Base-by-base conservation (phyloP, 2,888 invertebrate genomes). In the Clunio marinus region DNA sequence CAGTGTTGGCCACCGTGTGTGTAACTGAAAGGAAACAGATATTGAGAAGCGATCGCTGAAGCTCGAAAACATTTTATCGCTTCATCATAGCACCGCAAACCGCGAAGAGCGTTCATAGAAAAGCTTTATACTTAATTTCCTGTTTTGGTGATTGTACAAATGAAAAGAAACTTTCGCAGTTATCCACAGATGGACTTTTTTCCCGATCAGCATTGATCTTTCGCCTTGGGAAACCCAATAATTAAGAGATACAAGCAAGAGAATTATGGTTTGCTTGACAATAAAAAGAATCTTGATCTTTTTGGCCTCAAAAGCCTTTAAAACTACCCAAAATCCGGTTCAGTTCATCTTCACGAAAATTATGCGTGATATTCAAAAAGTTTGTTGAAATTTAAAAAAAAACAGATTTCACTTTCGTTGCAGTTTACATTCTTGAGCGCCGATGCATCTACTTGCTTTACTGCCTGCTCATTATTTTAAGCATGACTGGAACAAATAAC, bases 111-210 rank as follows among this genome's bases (percentile, higher is more conserved):
- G 37, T 20, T 41, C 37, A 37, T 13, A 20, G 1, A 28, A 25
- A 27, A 17, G 59, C 59, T 59, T 59, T 13, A 32, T 59, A 41
- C n/a, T 46, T 46, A 35, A 32, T 37, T 60, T 60, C 60, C 51
- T 7, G 58, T 22, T 57, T 28, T 27, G 58, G 51, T 2, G 22
- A 51, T 51, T 22, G 51, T n/a, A 15, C 46, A 5, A 15, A 20
- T 3, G 4, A 46, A 46, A 20, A 58, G 58, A 27, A 55, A 55
- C n/a, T 25, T 27, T 58, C 27, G 58, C n/a, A 27, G 15, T 8
- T 32, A 5, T 4, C 32, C 32, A 32, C 4, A 32, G 32, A 7
- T 32, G 45, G 10, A 45, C 5, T 45, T 15, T 8, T 45, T 32
- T 32, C 4, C 45, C 5, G n/a, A 10, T 45, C 51, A 51, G 17